These are phyloP conservation scores for Drosophila vallismaia DNA, from an alignment of 2,888 invertebrate species.

Conservation along the genomic window DNA sequence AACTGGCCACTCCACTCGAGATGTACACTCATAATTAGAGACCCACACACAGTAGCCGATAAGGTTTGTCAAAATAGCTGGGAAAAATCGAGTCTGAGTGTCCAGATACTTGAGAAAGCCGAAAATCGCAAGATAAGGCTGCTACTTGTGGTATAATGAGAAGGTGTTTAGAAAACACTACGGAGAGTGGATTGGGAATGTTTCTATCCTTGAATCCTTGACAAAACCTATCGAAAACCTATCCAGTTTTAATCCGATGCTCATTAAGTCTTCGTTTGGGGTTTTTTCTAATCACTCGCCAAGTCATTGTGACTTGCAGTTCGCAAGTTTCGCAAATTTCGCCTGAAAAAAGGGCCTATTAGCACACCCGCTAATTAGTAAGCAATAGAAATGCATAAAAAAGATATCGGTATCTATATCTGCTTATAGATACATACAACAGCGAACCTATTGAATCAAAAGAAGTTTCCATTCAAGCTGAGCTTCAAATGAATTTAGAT, in stretches of 20 bases:
- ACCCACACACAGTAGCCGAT: constrained; percentile 15
- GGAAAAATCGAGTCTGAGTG: constrained; percentile 18
- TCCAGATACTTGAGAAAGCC: constrained; percentile 10
- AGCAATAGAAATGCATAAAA: neutral
- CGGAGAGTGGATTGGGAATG: neutral
- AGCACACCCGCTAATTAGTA: constrained; percentile 25
- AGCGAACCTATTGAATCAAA: constrained; percentile 10
- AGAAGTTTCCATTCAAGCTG: constrained; percentile 19
- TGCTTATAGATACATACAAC: neutral
- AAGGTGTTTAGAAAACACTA: neutral
- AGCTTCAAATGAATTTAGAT: constrained; percentile 15
- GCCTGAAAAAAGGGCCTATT: constrained; percentile 12
- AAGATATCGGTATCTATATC: neutral
- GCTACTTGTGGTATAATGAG: neutral
- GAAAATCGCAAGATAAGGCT: constrained; percentile 27
- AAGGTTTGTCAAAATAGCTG: constrained; percentile 28
- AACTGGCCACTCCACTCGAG: constrained; percentile 28
- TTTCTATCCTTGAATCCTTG: neutral
- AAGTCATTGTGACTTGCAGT: constrained; percentile 48
- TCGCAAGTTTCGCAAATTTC: too few relatives aligned
- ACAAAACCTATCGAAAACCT: constrained; percentile 11
- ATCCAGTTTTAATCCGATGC: neutral
- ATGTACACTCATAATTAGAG: constrained; percentile 9
- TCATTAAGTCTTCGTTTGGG: constrained; percentile 18
- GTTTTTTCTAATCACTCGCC: constrained; percentile 19